Conservation (phyloP, 2,888 invertebrate genomes). For the Drosophila infuscata region DNA sequence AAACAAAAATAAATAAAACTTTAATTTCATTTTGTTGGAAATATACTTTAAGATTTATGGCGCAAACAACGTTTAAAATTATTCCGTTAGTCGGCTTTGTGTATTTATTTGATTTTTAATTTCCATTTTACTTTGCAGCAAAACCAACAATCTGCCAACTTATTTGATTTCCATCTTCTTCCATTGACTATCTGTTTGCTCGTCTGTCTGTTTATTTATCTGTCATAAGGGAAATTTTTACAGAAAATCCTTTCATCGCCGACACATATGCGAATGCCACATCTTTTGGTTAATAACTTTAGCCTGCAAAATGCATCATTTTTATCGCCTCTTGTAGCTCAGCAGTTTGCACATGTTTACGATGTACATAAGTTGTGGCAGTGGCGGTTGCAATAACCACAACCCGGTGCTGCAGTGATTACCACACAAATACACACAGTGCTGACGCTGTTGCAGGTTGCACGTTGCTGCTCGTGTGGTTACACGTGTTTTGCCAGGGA, state of each 20-base stretch:
- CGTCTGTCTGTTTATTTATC: conserved; percentile 47
- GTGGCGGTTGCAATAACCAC: conserved; percentile 30
- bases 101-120: conserved; percentile 66
- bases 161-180: conserved; percentile 41
- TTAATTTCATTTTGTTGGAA: conserved; percentile 47
- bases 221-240: conserved; percentile 72
- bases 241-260: conserved; percentile 32
- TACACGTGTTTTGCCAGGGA: conserved; percentile 48
- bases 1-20: conserved; percentile 42
- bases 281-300: conserved; percentile 17
- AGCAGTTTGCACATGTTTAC: conserved; percentile 42
- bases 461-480: conserved; percentile 5
- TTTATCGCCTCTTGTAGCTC: conserved; percentile 23
- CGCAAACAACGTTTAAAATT: conserved; percentile 36
- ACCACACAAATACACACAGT: not conserved
- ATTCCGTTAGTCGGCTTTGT: conserved; percentile 36
- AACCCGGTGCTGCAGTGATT: conserved; percentile 20
- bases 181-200: conserved; percentile 21
- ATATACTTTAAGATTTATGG: conserved; percentile 69
- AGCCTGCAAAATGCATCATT: conserved; percentile 14
- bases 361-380: conserved; percentile 45
- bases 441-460: conserved; percentile 24
- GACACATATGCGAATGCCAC: conserved; percentile 13
- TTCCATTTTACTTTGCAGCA: conserved; percentile 38
- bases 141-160: conserved; percentile 45